Evolutionary conservation across 1,140 invertebrate species (phyloP), one percentile per base, ranked within the genome.

Genomic region (Coboldia fuscipes): DNA sequence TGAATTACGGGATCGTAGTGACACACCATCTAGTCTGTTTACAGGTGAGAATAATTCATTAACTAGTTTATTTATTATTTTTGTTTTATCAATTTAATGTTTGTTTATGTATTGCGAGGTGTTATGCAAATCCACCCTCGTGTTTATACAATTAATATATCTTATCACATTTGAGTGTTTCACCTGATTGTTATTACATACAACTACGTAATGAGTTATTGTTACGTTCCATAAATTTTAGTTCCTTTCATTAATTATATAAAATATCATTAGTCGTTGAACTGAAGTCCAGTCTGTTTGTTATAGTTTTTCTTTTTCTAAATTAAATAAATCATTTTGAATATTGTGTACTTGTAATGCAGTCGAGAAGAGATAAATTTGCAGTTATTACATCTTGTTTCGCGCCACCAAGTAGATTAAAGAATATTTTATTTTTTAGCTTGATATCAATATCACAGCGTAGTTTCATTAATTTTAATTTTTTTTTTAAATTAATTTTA

Each of bases 1-100:
- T 2, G 58, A 63, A 4, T 54, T 75, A 2, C 56, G 61, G 28
- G 61, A 63, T 5, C 14, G 6, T 29, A 14, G 6, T 29, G 5
- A 8, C 7, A 8, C 5, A 29, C 5, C 13, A n/a, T 8, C 7
- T 8, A 6, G 13, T 6, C 27, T 6, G 27, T n/a, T n/a, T 7
- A 8, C n/a, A 6, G 28, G 28, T 8, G 28, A 29, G 14, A 29
- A 29, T 9, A 14, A 14, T 29, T 29, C 7, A 29, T 29, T 6
- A 6, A 6, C 7, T 7, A 14, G 14, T 6, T 29, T 15, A 8
- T 6, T 29, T 7, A 9, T 13, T 29, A 8, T 29, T 9, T 13
- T 14, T 29, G 7, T 29, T 14, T 29, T 7, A 9, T 14, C 14
- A 6, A 7, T 8, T 29, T 9, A 8, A 24, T 6, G 6, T 7